Evolutionary conservation across 2,797 vertebrate genomes (phyloP), one percentile per base, ranked within the genome.

Genomic region (Babyrousa celebensis): DNA sequence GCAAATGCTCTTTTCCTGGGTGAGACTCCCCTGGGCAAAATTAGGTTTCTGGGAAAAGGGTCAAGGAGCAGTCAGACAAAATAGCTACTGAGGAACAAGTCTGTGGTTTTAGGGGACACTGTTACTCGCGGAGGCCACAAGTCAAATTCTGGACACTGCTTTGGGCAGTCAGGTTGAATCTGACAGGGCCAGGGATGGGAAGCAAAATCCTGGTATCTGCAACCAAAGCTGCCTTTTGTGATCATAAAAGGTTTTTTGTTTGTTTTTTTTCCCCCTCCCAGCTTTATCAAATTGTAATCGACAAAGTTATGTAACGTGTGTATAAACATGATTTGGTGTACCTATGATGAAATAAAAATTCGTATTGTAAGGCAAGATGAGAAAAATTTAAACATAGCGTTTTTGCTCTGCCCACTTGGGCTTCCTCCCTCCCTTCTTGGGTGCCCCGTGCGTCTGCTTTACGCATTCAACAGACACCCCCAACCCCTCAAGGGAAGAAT

Each of bases 21-120:
- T 74, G 82, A 97, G 92, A 96, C 60, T 97, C 97, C 97, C 97
- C 94, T 79, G 92, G 97, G 98, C 97, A 94, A 94, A 94, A 89
- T 84, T 95, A 93, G 52, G 63, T 71, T 94, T 96, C 97, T 96
- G 96, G 88, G 95, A 95, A 95, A 88, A 96, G 29, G 89, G 89
- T 96, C 96, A 96, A 96, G 92, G 91, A 94, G 74, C 48, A 72
- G 94, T 94, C 60, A 95, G 94, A 86, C 74, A 86, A 96, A 92
- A 87, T 74, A 88, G 80, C 85, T 92, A 48, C 67, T 68, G 75
- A 90, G 63, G 72, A 87, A 85, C 43, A 89, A 95, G 80, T n/a
- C 17, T 56, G 54, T 68, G 62, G 89, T 67, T 97, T 88, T 58
- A 68, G 86, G 82, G 67, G 83, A 85, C 15, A 7, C 10, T 52